Percentiles rank a stretch among this genome's conserved stretches.
These are phyloP conservation scores for Zaprionus bogoriensis DNA, from an alignment of 2,888 invertebrate species.

Conservation along the genomic window DNA sequence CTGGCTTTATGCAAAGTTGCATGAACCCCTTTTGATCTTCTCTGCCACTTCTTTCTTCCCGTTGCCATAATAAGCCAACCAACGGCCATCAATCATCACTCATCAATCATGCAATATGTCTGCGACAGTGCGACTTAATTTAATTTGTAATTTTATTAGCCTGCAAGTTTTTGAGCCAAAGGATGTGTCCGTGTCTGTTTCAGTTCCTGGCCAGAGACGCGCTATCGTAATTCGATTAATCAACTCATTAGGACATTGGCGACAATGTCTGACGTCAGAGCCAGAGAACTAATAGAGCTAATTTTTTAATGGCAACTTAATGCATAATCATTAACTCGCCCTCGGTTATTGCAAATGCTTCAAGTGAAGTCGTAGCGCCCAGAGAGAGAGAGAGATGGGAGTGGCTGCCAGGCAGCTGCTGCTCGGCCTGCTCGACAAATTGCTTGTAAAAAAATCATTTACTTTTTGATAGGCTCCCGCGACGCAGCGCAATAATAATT, in stretches of 20 bases:
- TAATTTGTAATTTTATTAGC: conserved; percentile 72
- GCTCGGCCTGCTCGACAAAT: conserved; percentile 25
- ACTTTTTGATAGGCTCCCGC: conserved; percentile 53
- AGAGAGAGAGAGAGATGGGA: background rate
- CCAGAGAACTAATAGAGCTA: conserved; percentile 62
- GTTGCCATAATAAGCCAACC: too few relatives aligned
- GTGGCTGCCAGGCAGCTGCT: background rate
- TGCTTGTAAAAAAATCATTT: conserved; percentile 55
- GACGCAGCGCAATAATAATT: conserved; percentile 57
- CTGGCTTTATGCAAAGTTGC: too few relatives aligned
- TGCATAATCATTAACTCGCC: conserved; percentile 66
- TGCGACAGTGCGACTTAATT: conserved; percentile 43
- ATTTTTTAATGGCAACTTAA: conserved; percentile 74
- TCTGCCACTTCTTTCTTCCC: too few relatives aligned
- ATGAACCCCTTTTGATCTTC: too few relatives aligned
- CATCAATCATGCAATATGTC: conserved; percentile 67
- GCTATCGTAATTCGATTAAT: conserved; percentile 65
- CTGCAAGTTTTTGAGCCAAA: conserved; percentile 41
- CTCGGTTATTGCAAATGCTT: conserved; percentile 7
- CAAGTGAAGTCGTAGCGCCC: too few relatives aligned
- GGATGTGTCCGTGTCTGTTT: conserved; percentile 25
- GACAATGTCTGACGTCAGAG: conserved; percentile 40
- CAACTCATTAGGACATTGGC: conserved; percentile 66
- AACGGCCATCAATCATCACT: conserved; percentile 28
- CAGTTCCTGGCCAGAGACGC: conserved; percentile 20